These are phyloP conservation scores for Amphimedon queenslandica DNA, from an alignment of 37 sponge, comb jelly and placozoan genomes.

Conservation along the genomic window DNA sequence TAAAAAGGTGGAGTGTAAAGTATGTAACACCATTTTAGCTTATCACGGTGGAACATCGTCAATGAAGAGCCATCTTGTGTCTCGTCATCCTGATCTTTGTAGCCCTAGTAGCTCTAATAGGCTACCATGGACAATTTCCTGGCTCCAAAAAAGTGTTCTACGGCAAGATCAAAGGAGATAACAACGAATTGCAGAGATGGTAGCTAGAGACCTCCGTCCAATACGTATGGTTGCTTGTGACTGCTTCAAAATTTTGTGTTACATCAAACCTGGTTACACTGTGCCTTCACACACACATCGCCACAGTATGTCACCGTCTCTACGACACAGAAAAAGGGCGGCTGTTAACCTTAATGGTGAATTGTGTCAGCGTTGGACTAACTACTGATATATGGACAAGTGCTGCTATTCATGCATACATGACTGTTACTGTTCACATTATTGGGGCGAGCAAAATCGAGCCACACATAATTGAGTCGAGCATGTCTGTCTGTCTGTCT, in stretches of 20 bases:
- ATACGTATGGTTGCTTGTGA: not conserved
- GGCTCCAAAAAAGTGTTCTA: slow-evolving; percentile 1
- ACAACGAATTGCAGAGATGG: slow-evolving; percentile 15
- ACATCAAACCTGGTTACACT: slow-evolving; percentile 1
- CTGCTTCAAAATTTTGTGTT: not conserved
- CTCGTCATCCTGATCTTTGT: not conserved
- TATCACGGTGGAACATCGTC: slow-evolving; percentile 17
- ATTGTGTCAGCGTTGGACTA: not conserved
- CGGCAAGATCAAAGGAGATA: not conserved
- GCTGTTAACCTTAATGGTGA: not conserved
- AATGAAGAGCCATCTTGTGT: slow-evolving; percentile 4
- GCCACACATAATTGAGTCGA: not conserved
- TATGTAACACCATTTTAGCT: not conserved
- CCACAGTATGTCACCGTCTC: slow-evolving; percentile 3
- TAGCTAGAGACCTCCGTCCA: slow-evolving; percentile 15
- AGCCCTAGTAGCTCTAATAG: not conserved
- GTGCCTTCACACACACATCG: slow-evolving; percentile 8
- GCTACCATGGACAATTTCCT: slow-evolving; percentile 12
- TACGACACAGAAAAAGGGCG: not conserved
- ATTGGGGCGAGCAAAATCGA: not conserved
- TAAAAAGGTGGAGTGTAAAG: slow-evolving; percentile 4
- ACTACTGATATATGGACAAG: slow-evolving; percentile 15
- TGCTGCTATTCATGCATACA: slow-evolving; percentile 1
- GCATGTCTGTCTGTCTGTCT: no score
- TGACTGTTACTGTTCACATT: slow-evolving; percentile 25